Conservation (phyloP, 2,113 vertebrate genomes). For the Anolis carolinensis region DNA sequence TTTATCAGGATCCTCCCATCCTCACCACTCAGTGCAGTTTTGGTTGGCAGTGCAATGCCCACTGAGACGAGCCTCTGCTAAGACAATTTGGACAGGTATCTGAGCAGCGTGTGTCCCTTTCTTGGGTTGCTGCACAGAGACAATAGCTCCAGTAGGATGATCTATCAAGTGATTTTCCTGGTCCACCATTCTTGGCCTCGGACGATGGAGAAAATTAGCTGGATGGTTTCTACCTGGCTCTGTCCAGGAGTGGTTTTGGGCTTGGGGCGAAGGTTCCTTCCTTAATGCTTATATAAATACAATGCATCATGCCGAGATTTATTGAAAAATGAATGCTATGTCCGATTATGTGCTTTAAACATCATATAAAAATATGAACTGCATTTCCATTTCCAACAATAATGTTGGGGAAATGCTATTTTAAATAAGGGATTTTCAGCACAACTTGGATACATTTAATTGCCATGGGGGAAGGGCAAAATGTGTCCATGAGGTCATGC, state of each 20-base stretch:
- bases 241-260: neutral
- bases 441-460: neutral
- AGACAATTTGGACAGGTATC: neutral
- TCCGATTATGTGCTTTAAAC: neutral
- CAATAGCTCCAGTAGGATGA: neutral
- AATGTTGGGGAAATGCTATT: neutral
- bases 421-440: neutral
- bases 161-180: neutral
- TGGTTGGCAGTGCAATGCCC: neutral
- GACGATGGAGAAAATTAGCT: neutral
- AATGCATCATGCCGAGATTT: neutral
- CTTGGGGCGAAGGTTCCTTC: neutral
- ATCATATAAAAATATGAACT: neutral
- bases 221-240: neutral
- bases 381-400: neutral
- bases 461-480: too few species aligned
- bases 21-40: neutral
- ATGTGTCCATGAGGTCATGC: too few species aligned
- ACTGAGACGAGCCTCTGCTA: neutral
- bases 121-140: neutral
- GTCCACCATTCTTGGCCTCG: conserved; percentile 7
- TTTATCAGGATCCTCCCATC: neutral
- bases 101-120: neutral
- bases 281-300: conserved; percentile 11
- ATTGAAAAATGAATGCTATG: conserved; percentile 10